Evolutionary conservation across 2,797 vertebrate genomes (phyloP), one percentile per base, ranked within the genome.

Genomic region (Acrossocheilus wenchowensis): DNA sequence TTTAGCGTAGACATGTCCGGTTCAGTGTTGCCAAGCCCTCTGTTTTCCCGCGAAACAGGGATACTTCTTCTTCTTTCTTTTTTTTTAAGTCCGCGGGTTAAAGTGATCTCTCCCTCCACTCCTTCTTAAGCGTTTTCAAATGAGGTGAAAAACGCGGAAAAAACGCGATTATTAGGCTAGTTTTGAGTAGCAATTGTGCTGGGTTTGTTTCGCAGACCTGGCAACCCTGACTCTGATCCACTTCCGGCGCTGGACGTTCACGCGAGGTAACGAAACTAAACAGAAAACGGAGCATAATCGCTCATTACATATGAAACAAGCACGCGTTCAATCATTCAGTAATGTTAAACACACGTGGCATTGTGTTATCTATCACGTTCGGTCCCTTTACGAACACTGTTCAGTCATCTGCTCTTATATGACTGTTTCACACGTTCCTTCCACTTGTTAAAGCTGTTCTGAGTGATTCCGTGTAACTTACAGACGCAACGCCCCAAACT

Each of bases 171-270:
- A 54, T 21, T 23, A 9, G 54, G 21, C 54, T 57, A 57, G 8
- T 26, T 14, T 30, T 30, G n/a, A 14, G 11, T 12, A 12, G 12
- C 60, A 30, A 5, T 2, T 30, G n/a, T 30, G 60, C 5, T 64
- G n/a, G n/a, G 6, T 64, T 64, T 64, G 1, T 30, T 14, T 62
- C n/a, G 60, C 2, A 6, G 10, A 62, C n/a, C 60, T 62, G 60
- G 60, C 60, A 26, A 62, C 60, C 60, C 10, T 14, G 60, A 26
- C 60, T 26, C 0, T 26, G 48, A 52, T 23, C 11, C 5, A 50
- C 74, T 77, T 77, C 74, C 74, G 74, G 74, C 48, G 74, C 48
- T 54, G 74, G 48, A 77, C 74, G 30, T 19, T 54, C 30, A 23
- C 5, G 48, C 74, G 48, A 77, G 48, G 74, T 54, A 77, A 54